A percentile compares a stretch with the other conserved stretches of the same genome.
These are phyloP conservation scores for Lemur catta DNA, from an alignment of 2,797 vertebrate species.

Conservation along the genomic window DNA sequence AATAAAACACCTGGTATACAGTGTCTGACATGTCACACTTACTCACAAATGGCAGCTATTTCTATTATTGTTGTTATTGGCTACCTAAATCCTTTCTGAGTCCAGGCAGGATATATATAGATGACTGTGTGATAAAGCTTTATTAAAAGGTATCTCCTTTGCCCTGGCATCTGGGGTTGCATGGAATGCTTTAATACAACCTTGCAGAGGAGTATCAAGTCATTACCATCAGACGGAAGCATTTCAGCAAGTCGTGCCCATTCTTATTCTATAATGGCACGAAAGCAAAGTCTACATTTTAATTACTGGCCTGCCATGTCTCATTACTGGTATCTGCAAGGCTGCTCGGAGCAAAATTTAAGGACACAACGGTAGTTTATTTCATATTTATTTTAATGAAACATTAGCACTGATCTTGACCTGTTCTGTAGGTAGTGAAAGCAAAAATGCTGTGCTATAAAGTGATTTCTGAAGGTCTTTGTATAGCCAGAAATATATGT, in stretches of 20 bases:
- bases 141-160: constrained; percentile 63
- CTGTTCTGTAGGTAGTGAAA: background rate
- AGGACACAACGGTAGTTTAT: constrained; percentile 30
- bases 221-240: constrained; percentile 34
- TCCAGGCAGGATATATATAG: constrained; percentile 60
- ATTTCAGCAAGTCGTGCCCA: background rate
- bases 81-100: constrained; percentile 49
- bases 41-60: background rate
- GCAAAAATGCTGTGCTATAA: background rate
- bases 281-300: constrained; percentile 61
- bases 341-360: constrained; percentile 13
- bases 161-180: constrained; percentile 39
- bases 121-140: constrained; percentile 21
- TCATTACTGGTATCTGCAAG: constrained; percentile 51
- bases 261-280: constrained; percentile 33
- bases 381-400: constrained; percentile 62
- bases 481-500: background rate
- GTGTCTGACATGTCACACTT: background rate
- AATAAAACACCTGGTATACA: background rate
- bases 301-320: constrained; percentile 49
- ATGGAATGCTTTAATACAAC: constrained; percentile 47
- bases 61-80: background rate
- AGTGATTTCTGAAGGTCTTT: constrained; percentile 10
- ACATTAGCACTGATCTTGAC: constrained; percentile 33
- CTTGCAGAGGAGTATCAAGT: constrained; percentile 36